phyloP scores from a whole-genome alignment of 2,888 invertebrate species.

The Fissipunctia ypsillon region DNA sequence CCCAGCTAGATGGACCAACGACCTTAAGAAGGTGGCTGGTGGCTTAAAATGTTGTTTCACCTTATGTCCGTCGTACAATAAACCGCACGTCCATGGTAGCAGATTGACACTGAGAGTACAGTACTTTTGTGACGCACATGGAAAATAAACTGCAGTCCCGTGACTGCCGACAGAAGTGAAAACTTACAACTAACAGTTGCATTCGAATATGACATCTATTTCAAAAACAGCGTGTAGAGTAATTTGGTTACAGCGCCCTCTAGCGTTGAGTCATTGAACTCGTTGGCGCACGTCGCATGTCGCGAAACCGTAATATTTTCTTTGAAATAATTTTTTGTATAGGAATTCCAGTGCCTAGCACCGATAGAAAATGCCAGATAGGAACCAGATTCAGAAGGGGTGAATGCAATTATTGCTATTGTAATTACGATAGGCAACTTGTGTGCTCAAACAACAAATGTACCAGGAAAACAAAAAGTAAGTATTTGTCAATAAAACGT shows the following conservation, averaged over 20 bases:
- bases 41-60: too few relatives aligned
- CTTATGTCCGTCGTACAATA: neutral
- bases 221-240: too few relatives aligned
- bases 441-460: slow-evolving; percentile 17
- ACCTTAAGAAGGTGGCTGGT: too few relatives aligned
- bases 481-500: slow-evolving; percentile 1
- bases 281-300: too few relatives aligned
- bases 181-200: too few relatives aligned
- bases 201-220: too few relatives aligned
- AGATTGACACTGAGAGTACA: neutral
- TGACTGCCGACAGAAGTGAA: too few relatives aligned
- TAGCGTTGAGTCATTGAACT: too few relatives aligned
- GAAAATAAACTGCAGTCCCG: slow-evolving; percentile 2
- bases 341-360: neutral
- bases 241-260: too few relatives aligned
- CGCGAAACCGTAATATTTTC: too few relatives aligned
- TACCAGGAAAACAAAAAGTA: neutral
- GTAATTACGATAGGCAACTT: neutral
- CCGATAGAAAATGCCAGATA: neutral
- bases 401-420: slow-evolving; percentile 41
- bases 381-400: slow-evolving; percentile 21
- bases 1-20: too few relatives aligned
- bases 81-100: neutral
- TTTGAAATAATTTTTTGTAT: neutral
- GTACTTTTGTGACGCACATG: neutral